A percentile compares a stretch with the other conserved stretches of the same genome.
These are phyloP conservation scores for Sceloporus undulatus DNA, from an alignment of 2,113 vertebrate species.

Conservation along the genomic window DNA sequence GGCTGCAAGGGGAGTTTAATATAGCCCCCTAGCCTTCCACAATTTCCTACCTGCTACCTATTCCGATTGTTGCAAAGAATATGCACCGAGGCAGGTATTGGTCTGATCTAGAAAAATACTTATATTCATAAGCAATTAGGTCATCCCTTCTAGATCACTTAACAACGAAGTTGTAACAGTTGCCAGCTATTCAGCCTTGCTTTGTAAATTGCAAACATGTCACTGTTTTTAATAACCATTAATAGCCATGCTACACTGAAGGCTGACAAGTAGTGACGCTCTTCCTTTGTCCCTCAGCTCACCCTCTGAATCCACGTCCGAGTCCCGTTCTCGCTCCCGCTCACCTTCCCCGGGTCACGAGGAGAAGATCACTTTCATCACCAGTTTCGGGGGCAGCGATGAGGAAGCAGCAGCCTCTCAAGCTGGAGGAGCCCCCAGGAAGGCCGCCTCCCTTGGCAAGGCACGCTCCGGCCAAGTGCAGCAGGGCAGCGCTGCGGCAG, in stretches of 20 bases:
- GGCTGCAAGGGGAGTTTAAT: no score
- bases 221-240: no score
- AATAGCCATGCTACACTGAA: no score
- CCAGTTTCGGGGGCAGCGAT: conserved; percentile 94
- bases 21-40: no score
- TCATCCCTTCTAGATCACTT: no score
- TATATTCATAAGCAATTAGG: no score
- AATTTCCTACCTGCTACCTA: no score
- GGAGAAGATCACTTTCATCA: conserved; percentile 97
- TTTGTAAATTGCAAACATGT: background rate
- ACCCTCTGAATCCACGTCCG: conserved; percentile 86
- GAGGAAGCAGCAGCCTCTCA: conserved; percentile 81
- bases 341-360: conserved; percentile 83
- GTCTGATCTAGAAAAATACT: no score
- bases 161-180: no score
- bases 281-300: conserved; percentile 51
- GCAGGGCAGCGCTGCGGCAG: conserved; percentile 82
- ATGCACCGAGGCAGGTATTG: no score
- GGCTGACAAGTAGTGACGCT: background rate
- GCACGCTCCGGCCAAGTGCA: conserved; percentile 70
- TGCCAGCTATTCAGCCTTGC: background rate
- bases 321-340: conserved; percentile 87
- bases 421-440: conserved; percentile 58
- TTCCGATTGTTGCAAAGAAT: no score
- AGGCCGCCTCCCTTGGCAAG: conserved; percentile 73